Evolutionary conservation across 2,888 invertebrate genomes (phyloP), one percentile per base, ranked within the genome.

Genomic region (Saturnia japonica): DNA sequence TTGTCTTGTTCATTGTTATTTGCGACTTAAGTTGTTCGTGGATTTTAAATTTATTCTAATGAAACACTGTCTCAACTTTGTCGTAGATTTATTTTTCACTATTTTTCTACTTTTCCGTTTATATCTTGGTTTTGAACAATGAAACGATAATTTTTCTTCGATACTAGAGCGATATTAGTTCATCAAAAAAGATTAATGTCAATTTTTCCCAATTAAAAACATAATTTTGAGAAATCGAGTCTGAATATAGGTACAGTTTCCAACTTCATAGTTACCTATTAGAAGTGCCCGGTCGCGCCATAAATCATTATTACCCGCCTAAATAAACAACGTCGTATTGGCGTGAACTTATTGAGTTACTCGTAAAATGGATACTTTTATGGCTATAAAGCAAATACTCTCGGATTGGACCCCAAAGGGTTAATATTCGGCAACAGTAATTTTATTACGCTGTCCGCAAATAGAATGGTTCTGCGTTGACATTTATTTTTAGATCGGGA

Each of bases 241-340:
- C 40, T 54, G 47, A 7, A 16, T 47, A 47, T 7, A n/a, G n/a
- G n/a, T n/a, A 47, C 40, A 34, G 40, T 40, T n/a, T 9, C 9
- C 11, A 64, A 64, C n/a, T 64, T 19, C 40, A 64, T 16, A 64
- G 64, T n/a, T n/a, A n/a, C n/a, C n/a, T 62, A 45, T 62, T 60
- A 25, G n/a, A 45, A 25, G 62, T 62, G n/a, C 69, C 40, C 64
- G n/a, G 40, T 40, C 12, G 64, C 3, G 19, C 45, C 43, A 69
- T 60, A 62, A 69, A 62, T 69, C 69, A 69, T 71, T 71, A 71
- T 71, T 71, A 64, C 47, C 42, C 28, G 54, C 86, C 86, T 87
- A 84, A 88, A 85, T 84, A 89, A 91, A 90, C 88, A 90, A 76
- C 70, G 74, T 73, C 74, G 74, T 86, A 82, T 87, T 86, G 85